Conservation (phyloP, 2,113 vertebrate species). For the Nestor notabilis region DNA sequence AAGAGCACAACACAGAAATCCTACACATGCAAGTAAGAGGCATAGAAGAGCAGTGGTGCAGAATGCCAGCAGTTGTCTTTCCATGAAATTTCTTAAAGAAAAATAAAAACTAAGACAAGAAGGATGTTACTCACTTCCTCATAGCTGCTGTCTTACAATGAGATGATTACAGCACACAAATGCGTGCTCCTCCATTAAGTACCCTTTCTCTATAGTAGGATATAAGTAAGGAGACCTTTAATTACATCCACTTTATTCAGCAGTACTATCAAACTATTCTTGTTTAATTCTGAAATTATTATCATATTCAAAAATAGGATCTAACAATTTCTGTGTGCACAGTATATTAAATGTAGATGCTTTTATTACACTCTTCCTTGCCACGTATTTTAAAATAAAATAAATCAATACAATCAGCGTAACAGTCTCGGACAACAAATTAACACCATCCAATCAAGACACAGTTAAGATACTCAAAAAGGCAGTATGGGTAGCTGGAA, state of each 20-base stretch:
- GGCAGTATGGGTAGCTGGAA: conserved; percentile 66
- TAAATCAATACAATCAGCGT: conserved; percentile 56
- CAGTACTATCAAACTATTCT: conserved; percentile 20
- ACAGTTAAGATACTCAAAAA: conserved; percentile 55
- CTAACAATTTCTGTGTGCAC: conserved; percentile 43
- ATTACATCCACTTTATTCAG: conserved; percentile 39
- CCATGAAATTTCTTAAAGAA: background rate
- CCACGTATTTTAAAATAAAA: conserved; percentile 53
- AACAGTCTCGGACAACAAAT: conserved; percentile 55
- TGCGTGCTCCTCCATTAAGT: background rate
- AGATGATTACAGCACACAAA: background rate
- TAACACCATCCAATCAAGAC: conserved; percentile 53
- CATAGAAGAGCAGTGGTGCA: background rate
- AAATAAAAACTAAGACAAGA: background rate
- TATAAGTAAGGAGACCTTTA: conserved; percentile 23
- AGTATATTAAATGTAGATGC: conserved; percentile 32
- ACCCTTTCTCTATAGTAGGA: background rate
- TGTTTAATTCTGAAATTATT: conserved; percentile 21
- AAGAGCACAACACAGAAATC: background rate
- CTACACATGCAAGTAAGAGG: background rate
- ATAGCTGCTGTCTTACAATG: background rate
- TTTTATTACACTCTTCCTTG: conserved; percentile 74
- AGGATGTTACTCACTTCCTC: background rate
- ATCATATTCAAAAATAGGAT: conserved; percentile 49
- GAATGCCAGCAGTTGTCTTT: background rate